Conservation (phyloP, 2,888 invertebrate genomes). For the Eilema caniola region DNA sequence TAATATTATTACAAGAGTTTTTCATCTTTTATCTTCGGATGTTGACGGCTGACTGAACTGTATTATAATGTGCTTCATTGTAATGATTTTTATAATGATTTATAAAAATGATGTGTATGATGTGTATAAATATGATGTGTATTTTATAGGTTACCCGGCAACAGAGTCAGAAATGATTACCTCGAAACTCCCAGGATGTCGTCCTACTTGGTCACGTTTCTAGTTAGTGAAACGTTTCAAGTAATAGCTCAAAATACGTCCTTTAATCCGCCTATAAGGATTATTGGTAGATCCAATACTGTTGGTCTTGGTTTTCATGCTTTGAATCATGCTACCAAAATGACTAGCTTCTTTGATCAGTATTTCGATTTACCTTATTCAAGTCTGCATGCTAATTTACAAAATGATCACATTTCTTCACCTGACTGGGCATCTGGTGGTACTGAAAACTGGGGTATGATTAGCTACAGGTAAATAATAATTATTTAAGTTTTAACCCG, state of each 20-base stretch:
- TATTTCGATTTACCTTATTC: constrained; percentile 76
- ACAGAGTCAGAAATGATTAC: constrained; percentile 73
- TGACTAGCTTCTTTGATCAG: constrained; percentile 75
- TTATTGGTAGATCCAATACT: constrained; percentile 80
- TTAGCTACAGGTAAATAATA: constrained; percentile 75
- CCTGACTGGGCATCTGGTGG: constrained; percentile 84
- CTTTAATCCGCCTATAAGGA: constrained; percentile 72
- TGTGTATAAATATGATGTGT: no score
- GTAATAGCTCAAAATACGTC: constrained; percentile 73
- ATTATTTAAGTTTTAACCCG: neutral
- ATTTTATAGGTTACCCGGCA: constrained; percentile 55
- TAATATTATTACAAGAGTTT: no score
- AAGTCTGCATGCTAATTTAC: constrained; percentile 67
- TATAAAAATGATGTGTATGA: no score
- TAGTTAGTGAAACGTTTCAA: constrained; percentile 87
- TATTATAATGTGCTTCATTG: no score
- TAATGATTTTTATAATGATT: no score
- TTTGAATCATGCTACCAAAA: constrained; percentile 69
- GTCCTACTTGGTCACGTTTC: constrained; percentile 94
- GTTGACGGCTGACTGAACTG: neutral
- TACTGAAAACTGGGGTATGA: constrained; percentile 84
- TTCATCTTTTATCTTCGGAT: no score
- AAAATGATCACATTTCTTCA: constrained; percentile 79
- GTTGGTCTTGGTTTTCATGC: constrained; percentile 68
- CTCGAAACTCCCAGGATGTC: constrained; percentile 90